A percentile compares a stretch with the other conserved stretches of the same genome.
Conservation (phyloP, 2,113 vertebrate species). For the Odontesthes bonariensis region DNA sequence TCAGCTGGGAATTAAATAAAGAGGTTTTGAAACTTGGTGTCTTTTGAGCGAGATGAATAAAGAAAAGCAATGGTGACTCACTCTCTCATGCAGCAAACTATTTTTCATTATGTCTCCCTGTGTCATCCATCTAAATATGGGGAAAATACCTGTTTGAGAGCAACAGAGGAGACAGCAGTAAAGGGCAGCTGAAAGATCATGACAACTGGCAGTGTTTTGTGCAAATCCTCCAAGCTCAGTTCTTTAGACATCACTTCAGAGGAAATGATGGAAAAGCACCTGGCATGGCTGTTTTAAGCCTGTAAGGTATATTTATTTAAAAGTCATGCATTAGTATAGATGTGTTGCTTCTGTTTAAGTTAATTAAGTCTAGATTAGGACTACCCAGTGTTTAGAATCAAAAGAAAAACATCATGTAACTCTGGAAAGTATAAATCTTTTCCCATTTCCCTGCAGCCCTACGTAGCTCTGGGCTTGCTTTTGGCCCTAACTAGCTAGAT, state of each 20-base stretch:
- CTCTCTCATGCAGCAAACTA: conserved; percentile 37
- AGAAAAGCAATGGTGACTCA: conserved; percentile 59
- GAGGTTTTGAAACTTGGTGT: conserved; percentile 57
- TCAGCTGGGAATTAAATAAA: conserved; percentile 63
- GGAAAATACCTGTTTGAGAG: conserved; percentile 20
- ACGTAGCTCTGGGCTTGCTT: not conserved
- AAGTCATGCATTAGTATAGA: not conserved
- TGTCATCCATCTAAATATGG: conserved; percentile 46
- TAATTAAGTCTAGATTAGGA: conserved; percentile 26
- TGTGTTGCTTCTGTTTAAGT: not conserved
- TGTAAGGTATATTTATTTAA: conserved; percentile 17
- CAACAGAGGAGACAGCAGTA: conserved; percentile 21
- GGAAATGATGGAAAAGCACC: conserved; percentile 1
- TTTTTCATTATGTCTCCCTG: conserved; percentile 47
- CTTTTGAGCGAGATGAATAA: conserved; percentile 46
- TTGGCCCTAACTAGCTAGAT: not conserved
- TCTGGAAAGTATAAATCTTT: not conserved
- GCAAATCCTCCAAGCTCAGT: conserved; percentile 24
- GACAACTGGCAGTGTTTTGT: conserved; percentile 23
- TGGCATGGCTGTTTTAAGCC: conserved; percentile 23
- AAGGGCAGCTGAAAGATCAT: conserved; percentile 39
- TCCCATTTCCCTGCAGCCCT: not conserved
- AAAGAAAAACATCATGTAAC: not conserved
- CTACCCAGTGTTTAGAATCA: not conserved
- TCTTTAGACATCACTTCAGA: conserved; percentile 26